Base-by-base conservation (phyloP, 2,797 vertebrate genomes). In the Spheniscus humboldti region DNA sequence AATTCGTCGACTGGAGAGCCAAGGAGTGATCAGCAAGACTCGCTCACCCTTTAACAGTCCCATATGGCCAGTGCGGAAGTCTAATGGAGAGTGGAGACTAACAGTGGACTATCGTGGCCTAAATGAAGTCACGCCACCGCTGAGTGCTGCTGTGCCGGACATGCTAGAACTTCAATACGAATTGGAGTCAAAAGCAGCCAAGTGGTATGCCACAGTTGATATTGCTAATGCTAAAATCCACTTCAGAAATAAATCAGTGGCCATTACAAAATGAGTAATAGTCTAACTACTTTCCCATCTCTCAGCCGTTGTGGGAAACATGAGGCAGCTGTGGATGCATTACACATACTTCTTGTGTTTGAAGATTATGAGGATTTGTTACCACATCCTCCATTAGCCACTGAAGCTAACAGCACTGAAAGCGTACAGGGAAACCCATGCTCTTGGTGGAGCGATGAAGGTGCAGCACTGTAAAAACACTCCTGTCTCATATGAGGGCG, bases 291-390 rank as follows among this genome's bases (percentile, higher is more conserved):
- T 94, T 86, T 95, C 75, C 90, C 86, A 88, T 72, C 60, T 66
- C 84, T 86, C 81, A 86, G n/a, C 71, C 69, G 37, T 73, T 67
- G 59, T 67, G 82, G 82, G 85, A 88, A 90, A 88, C 71, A 72
- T 5, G 63, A 86, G 81, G 81, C 85, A 60, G 74, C 85, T 50
- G 56, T 72, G 78, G 78, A 83, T 82, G 64, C 83, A 57, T 84
- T 80, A 79, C 64, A 63, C n/a, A 18, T 79, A 62, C 18, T 87
- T 85, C 55, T 63, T 60, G 68, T 59, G 66, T 87, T 91, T 64
- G 85, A 76, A 78, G 93, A 93, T 90, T 69, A 81, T 22, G 30
- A 69, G 55, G 78, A 82, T 95, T 91, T 95, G 83, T 88, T 93
- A 71, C 86, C 79, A 93, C 79, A 80, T 88, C 86, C 83, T 83